Base-by-base conservation (phyloP, 2,888 invertebrate genomes). In the Schrankia costaestrigalis region DNA sequence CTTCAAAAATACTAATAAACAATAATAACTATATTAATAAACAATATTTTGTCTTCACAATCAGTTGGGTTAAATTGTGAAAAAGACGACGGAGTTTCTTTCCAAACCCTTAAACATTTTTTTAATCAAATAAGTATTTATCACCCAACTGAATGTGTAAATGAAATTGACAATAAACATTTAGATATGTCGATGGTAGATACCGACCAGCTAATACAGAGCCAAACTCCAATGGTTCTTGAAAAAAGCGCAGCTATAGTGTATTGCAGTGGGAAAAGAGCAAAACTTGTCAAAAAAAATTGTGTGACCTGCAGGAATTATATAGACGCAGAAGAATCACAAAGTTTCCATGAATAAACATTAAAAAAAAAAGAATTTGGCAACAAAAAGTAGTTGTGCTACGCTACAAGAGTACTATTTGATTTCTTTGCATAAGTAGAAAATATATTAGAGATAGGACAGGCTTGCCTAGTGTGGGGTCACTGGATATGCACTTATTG, bases 261-360 rank as follows among this genome's bases (percentile, higher is more conserved):
- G 0, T 49, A 46, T 31, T 46, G 41, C 24, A 42, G 46, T 41
- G 49, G 41, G 0, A 46, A 43, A 46, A 33, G 46, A 12, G 37
- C 31, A 32, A 28, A 29, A 17, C 28, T 22, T 14, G 41, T 32
- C 2, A 41, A 36, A 18, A 41, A 35, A 11, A 24, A 31, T 14
- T 31, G 30, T 31, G n/a, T 26, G 30, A 24, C 4, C 26, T 19
- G 19, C 8, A 19, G 19, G 8, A 3, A 3, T 8, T 3, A 19
- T 19, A n/a, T 19, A 19, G 19, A 19, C 7, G 3, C 3, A n/a
- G 19, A 19, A n/a, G 8, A 4, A 2, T 7, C 3, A 19, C 4
- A 19, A 7, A 8, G 8, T 8, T 19, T 5, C 9, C 19, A 19
- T 9, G 9, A 19, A 0, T 39, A 10, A 31, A 46, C n/a, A n/a